Conservation (phyloP, 2,113 vertebrate genomes). For the Gasterosteus aculeatus region DNA sequence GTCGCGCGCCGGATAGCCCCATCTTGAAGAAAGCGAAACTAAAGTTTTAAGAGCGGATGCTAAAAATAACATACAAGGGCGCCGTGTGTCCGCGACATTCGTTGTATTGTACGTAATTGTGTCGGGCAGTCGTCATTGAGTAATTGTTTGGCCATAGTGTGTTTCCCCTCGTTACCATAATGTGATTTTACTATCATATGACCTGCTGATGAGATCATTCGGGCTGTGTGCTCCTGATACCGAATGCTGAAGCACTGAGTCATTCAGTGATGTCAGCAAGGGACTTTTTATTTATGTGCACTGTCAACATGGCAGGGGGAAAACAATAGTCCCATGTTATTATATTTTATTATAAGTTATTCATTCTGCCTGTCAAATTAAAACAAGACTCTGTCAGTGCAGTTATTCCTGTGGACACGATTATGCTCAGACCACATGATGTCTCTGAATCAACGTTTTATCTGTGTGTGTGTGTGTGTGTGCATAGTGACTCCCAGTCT, state of each 20-base stretch:
- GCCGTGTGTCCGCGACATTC: not conserved
- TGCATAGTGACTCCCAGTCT: not conserved
- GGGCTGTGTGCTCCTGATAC: not conserved
- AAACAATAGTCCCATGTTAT: too few species aligned
- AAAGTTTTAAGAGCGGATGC: not conserved
- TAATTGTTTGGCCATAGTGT: not conserved
- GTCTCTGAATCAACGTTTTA: not conserved
- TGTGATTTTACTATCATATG: slow-evolving; percentile 31
- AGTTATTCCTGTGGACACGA: not conserved
- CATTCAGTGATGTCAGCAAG: slow-evolving; percentile 21
- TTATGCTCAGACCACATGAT: not conserved
- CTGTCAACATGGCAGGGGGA: not conserved
- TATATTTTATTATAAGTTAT: not conserved
- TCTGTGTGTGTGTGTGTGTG: not conserved
- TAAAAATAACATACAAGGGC: not conserved
- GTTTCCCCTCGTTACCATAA: not conserved
- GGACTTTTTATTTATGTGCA: not conserved
- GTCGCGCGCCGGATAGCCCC: slow-evolving; percentile 19
- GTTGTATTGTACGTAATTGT: not conserved
- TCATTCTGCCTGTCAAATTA: not conserved
- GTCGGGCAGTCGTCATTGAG: not conserved
- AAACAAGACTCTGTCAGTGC: not conserved
- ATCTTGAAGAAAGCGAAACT: slow-evolving; percentile 46
- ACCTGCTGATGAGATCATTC: slow-evolving; percentile 23
- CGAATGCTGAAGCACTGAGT: slow-evolving; percentile 42